Evolutionary conservation across 2,888 invertebrate genomes (phyloP), one percentile per base, ranked within the genome.

Genomic region (Aspidiotus rigidus): DNA sequence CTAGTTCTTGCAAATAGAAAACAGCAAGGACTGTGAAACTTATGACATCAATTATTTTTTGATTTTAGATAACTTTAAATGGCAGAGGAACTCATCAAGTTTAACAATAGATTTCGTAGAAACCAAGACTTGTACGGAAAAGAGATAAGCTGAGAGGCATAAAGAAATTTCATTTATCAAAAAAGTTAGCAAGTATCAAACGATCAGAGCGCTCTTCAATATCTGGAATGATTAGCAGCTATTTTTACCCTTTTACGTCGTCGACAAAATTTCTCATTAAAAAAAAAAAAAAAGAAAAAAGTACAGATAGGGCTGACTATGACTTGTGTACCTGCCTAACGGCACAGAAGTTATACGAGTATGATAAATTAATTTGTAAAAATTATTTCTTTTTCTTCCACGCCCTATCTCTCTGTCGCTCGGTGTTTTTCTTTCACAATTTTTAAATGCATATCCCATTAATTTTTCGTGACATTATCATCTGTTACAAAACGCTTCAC

Each of bases 401-500:
- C 56, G 9, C 56, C 8, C 56, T 55, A 28, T 55, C 56, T 55
- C n/a, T 6, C 56, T 55, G 13, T 53, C 56, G 10, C 17, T 13
- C 39, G 28, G 28, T 39, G 39, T 39, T 59, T 39, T 59, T 59
- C 39, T 59, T 39, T 59, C 39, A 59, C 39, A 59, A 59, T 59
- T 59, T 59, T 39, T 39, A 39, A 59, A 59, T 59, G 17, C 39
- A 59, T 59, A 59, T 10, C 17, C 39, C 59, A 39, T 59, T 59
- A 59, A 59, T 59, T 28, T 49, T 59, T 59, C 59, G 59, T 59
- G 59, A 59, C 59, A 59, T 59, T 28, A 59, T 59, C 59, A 59
- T 59, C 59, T 59, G 59, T 59, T 59, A 59, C 59, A 59, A 59
- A 59, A 59, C 16, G 17, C 13, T 16, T 16, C 28, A 59, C 59